These are phyloP conservation scores for Pelodiscus sinensis DNA, from an alignment of 2,113 vertebrate species.

Conservation along the genomic window DNA sequence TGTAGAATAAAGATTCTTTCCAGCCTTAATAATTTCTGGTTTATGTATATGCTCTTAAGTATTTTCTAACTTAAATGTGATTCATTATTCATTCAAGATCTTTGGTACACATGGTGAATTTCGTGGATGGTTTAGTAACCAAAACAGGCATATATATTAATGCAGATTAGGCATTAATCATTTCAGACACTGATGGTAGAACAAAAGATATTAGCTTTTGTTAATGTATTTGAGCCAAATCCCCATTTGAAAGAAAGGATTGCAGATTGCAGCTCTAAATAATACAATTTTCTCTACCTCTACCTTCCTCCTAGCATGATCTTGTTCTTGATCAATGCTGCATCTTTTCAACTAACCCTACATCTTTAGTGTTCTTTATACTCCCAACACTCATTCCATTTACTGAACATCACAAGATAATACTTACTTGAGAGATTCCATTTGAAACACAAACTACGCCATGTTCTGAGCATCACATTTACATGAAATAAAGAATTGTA, in stretches of 20 bases:
- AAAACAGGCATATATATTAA: background rate
- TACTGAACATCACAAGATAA: background rate
- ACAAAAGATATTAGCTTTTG: background rate
- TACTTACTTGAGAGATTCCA: background rate
- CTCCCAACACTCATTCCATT: slow-evolving; percentile 7
- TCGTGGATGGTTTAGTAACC: background rate
- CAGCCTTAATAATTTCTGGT: slow-evolving; percentile 18
- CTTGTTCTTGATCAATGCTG: slow-evolving; percentile 18
- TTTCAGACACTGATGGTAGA: rapidly evolving
- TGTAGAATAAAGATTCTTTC: slow-evolving; percentile 59
- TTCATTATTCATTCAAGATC: background rate
- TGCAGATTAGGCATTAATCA: background rate
- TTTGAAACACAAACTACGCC: slow-evolving; percentile 46
- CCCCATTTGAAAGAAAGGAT: background rate
- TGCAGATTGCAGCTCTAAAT: background rate
- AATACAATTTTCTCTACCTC: background rate
- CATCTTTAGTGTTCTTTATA: slow-evolving; percentile 49
- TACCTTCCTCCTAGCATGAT: background rate
- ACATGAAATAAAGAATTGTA: background rate
- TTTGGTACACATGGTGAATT: background rate
- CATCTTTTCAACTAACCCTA: slow-evolving; percentile 1
- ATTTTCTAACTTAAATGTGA: background rate
- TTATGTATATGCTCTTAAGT: background rate
- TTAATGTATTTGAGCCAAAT: background rate
- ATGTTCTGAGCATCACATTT: background rate